Conservation (phyloP, 1,140 invertebrate genomes). For the Zaprionus taronus region DNA sequence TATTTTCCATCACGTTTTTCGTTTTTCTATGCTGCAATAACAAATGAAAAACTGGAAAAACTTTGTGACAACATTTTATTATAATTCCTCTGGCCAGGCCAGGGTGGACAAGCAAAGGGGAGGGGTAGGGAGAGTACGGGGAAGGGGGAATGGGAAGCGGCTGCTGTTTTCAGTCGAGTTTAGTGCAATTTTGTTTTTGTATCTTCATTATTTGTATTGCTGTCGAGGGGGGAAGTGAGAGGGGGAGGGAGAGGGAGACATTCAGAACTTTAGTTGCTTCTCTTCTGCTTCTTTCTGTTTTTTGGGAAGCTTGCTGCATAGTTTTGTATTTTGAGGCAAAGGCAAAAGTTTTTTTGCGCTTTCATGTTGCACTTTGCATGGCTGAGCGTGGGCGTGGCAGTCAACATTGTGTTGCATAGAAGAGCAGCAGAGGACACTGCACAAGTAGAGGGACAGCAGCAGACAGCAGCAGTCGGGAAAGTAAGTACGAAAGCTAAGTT, state of each 20-base stretch:
- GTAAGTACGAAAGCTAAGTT: slow-evolving; percentile 75
- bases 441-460: slow-evolving; percentile 56
- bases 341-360: slow-evolving; percentile 57
- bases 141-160: not conserved
- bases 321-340: slow-evolving; percentile 59
- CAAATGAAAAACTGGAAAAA: slow-evolving; percentile 67
- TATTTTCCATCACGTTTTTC: slow-evolving; percentile 22
- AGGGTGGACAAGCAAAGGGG: not conserved
- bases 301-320: slow-evolving; percentile 34
- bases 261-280: slow-evolving; percentile 15
- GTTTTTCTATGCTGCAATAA: slow-evolving; percentile 33
- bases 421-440: slow-evolving; percentile 52
- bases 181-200: slow-evolving; percentile 73
- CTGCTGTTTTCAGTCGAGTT: slow-evolving; percentile 57
- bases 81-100: slow-evolving; percentile 66
- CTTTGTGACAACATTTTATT: slow-evolving; percentile 83
- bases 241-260: not conserved
- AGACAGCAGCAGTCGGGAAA: slow-evolving; percentile 65
- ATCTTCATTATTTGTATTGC: slow-evolving; percentile 81
- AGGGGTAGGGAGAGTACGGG: too few species aligned
- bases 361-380: slow-evolving; percentile 79
- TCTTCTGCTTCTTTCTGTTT: slow-evolving; percentile 13
- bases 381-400: slow-evolving; percentile 8
- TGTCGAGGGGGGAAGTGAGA: slow-evolving; percentile 13
- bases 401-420: slow-evolving; percentile 67